Evolutionary conservation across 1,140 invertebrate genomes (phyloP).

Genomic region (Drosophila rufa): DNA sequence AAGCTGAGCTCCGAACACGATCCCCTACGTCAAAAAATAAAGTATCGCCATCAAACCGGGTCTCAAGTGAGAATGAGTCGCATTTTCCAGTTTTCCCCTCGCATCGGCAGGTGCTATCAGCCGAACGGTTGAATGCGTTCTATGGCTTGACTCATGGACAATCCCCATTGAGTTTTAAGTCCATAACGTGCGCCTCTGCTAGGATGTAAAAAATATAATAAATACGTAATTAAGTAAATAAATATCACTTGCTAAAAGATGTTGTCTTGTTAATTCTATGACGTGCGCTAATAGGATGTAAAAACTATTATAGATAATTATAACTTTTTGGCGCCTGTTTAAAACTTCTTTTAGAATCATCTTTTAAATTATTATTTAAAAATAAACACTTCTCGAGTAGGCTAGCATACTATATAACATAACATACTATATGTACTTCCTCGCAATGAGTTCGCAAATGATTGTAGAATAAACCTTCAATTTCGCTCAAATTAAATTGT

Average conservation of each 20-base stretch:
- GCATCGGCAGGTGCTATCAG: conserved; percentile 59
- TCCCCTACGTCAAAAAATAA: conserved; percentile 45
- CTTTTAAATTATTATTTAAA: no score
- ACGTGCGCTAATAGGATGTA: not conserved
- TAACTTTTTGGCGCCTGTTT: not conserved
- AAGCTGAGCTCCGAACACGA: conserved; percentile 32
- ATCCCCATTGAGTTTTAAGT: conserved; percentile 7
- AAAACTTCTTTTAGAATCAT: no score
- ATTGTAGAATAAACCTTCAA: conserved; percentile 38
- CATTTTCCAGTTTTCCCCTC: conserved; percentile 43
- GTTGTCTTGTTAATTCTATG: not conserved
- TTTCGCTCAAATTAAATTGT: conserved; percentile 66
- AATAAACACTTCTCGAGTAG: not conserved
- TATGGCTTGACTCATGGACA: conserved; percentile 42
- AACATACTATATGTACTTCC: not conserved
- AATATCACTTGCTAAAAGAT: not conserved
- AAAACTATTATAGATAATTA: not conserved
- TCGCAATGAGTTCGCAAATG: conserved; percentile 54
- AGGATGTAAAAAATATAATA: conserved; percentile 5
- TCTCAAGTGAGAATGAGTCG: conserved; percentile 57
- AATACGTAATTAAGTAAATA: not conserved
- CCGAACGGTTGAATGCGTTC: conserved; percentile 35
- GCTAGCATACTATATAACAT: not conserved
- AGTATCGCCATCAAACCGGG: conserved; percentile 43
- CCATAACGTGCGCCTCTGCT: not conserved